A percentile compares a stretch with the other conserved stretches of the same genome.
Conservation (phyloP, 2,113 vertebrate species). For the Myotis lucifugus region DNA sequence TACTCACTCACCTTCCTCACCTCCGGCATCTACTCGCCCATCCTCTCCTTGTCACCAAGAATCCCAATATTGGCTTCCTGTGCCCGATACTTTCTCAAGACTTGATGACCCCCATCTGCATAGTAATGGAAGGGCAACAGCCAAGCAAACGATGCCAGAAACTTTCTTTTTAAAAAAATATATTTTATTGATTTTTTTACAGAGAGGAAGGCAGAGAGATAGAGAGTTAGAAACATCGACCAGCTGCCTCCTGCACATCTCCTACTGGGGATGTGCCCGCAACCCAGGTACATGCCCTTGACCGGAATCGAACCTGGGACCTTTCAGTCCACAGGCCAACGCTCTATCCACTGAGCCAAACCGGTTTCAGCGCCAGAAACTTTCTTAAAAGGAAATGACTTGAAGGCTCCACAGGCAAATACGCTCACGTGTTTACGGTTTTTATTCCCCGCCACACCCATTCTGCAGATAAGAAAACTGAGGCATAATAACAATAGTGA, state of each 20-base stretch:
- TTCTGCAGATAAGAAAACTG: conserved; percentile 30
- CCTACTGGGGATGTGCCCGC: too few species aligned
- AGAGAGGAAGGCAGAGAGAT: too few species aligned
- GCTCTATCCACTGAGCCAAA: too few species aligned
- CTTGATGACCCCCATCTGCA: background rate
- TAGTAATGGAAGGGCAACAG: background rate
- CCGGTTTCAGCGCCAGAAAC: too few species aligned
- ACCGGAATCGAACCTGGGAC: too few species aligned
- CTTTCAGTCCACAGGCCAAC: too few species aligned
- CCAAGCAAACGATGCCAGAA: background rate
- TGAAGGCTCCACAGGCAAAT: background rate
- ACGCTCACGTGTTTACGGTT: background rate
- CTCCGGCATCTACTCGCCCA: background rate
- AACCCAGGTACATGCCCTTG: too few species aligned
- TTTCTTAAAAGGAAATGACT: background rate
- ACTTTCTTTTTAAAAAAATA: too few species aligned
- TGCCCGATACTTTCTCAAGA: background rate
- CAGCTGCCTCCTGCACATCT: too few species aligned
- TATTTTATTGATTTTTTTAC: too few species aligned
- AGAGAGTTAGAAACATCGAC: too few species aligned
- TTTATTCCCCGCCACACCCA: background rate
- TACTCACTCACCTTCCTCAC: background rate
- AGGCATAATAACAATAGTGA: background rate
- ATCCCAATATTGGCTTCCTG: background rate
- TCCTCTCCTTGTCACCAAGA: background rate